These are phyloP conservation scores for Reticulitermes lucifugus DNA, from an alignment of 2,888 invertebrate species.

Conservation along the genomic window DNA sequence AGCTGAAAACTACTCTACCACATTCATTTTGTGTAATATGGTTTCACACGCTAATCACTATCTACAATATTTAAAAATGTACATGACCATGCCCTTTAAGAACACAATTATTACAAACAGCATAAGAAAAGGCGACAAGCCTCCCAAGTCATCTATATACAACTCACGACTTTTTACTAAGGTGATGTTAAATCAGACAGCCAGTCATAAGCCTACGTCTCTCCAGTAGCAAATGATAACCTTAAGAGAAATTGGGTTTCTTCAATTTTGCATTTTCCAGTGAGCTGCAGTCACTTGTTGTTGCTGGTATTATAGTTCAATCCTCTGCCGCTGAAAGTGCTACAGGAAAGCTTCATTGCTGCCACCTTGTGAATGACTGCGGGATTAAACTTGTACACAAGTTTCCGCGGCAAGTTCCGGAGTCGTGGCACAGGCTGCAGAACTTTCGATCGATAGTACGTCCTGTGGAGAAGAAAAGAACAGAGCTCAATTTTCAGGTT, in stretches of 20 bases:
- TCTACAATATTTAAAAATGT: too few species aligned
- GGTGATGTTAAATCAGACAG: too few species aligned
- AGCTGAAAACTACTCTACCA: too few species aligned
- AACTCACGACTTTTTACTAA: too few species aligned
- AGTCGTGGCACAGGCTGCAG: slow-evolving; percentile 53
- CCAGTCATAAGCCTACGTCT: too few species aligned
- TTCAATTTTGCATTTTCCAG: not conserved
- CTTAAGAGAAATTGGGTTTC: not conserved
- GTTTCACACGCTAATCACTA: too few species aligned
- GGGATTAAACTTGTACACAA: slow-evolving; percentile 55
- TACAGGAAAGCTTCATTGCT: slow-evolving; percentile 30
- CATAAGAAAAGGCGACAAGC: too few species aligned
- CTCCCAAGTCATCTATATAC: too few species aligned
- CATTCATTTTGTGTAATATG: too few species aligned
- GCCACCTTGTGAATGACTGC: slow-evolving; percentile 49
- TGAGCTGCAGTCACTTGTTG: not conserved
- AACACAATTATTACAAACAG: too few species aligned
- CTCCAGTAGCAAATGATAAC: too few species aligned
- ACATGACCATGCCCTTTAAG: too few species aligned
- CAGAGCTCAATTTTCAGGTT: not conserved
- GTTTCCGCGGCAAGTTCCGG: slow-evolving; percentile 53
- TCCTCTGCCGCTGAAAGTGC: slow-evolving; percentile 37
- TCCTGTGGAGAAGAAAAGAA: slow-evolving; percentile 47
- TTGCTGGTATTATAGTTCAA: slow-evolving; percentile 33
- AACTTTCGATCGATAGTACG: slow-evolving; percentile 53